Evolutionary conservation across 1,140 invertebrate species (phyloP).

Genomic region (Centruroides vittatus): DNA sequence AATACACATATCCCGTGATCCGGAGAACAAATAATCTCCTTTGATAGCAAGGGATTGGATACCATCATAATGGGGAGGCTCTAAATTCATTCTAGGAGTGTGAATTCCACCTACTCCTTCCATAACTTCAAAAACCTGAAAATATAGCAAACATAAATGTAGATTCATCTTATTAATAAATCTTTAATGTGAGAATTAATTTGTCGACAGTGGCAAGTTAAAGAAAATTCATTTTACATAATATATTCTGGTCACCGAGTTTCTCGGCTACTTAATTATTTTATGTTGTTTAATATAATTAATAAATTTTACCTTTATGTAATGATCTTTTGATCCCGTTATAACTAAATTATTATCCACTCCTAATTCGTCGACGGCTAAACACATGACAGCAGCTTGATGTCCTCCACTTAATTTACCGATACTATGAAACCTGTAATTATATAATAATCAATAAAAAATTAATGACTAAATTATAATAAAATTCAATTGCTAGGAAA

Average conservation of each 20-base stretch:
- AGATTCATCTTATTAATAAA: too few species aligned
- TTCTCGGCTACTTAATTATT: too few species aligned
- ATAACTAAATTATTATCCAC: conserved; percentile 41
- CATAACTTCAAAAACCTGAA: conserved; percentile 45
- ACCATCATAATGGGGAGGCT: conserved; percentile 83
- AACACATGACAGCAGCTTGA: conserved; percentile 70
- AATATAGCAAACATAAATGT: too few species aligned
- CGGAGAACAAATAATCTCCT: conserved; percentile 56
- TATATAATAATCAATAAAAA: not conserved
- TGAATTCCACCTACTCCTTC: conserved; percentile 39
- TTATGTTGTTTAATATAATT: too few species aligned
- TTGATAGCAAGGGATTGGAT: conserved; percentile 60
- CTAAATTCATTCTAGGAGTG: conserved; percentile 51
- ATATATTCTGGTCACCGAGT: too few species aligned
- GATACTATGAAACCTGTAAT: conserved; percentile 44
- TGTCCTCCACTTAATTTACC: conserved; percentile 69
- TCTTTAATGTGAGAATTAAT: too few species aligned
- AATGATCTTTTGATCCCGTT: conserved; percentile 81
- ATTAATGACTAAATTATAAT: not conserved
- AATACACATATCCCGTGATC: conserved; percentile 72
- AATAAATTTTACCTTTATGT: conserved; percentile 39
- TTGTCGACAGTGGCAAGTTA: too few species aligned
- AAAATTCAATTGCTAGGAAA: not conserved
- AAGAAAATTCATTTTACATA: too few species aligned
- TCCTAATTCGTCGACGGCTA: conserved; percentile 48